Evolutionary conservation across 2,888 invertebrate species (phyloP).

Genomic region (Drosophila recens): DNA sequence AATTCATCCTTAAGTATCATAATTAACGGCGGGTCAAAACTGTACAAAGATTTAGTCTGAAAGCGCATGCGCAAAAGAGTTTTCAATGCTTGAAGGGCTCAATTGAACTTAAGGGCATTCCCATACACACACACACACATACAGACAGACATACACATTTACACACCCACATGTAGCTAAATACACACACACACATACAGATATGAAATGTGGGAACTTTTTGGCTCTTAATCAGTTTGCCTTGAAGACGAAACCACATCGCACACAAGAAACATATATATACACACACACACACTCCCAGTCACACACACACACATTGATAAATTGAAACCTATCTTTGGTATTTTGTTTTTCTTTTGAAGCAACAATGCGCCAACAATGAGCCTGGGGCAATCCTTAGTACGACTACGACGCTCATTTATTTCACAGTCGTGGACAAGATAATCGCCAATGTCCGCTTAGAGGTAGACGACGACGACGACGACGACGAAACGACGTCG

Average conservation of each 20-base stretch:
- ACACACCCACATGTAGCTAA: constrained; percentile 14
- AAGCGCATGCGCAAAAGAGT: constrained; percentile 42
- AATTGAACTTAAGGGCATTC: constrained; percentile 64
- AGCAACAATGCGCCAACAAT: constrained; percentile 78
- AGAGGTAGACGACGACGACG: constrained; percentile 67
- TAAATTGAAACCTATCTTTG: constrained; percentile 72
- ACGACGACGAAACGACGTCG: constrained; percentile 14
- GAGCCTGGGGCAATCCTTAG: constrained; percentile 67
- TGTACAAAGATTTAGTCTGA: constrained; percentile 20
- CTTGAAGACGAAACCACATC: constrained; percentile 60
- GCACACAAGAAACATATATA: constrained; percentile 53
- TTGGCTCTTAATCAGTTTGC: constrained; percentile 69
- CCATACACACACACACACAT: constrained; percentile 52
- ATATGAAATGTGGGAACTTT: constrained; percentile 66
- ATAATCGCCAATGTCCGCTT: constrained; percentile 81
- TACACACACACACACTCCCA: constrained; percentile 27
- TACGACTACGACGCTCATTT: constrained; percentile 79
- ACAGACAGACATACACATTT: constrained; percentile 11
- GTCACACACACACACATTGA: constrained; percentile 43
- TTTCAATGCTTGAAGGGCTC: constrained; percentile 60
- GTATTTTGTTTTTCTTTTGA: constrained; percentile 71
- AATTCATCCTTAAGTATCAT: background rate
- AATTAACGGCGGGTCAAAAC: constrained; percentile 27
- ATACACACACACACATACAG: constrained; percentile 31
- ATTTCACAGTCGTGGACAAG: constrained; percentile 82